Base-by-base conservation (phyloP, 2,113 vertebrate species). In the Micronisus gabar region DNA sequence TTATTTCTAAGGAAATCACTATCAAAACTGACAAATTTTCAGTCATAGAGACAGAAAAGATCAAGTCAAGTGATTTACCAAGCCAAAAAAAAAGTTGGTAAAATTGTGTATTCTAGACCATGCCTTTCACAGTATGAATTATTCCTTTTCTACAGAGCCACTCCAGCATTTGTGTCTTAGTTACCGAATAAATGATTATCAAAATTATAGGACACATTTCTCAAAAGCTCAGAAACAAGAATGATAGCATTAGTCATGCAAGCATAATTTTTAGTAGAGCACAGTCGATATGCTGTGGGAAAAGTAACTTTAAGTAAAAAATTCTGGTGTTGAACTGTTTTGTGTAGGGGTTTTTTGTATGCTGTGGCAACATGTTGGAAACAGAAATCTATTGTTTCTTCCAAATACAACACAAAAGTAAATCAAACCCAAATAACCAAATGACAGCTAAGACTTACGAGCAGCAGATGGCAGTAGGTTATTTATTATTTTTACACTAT, bases 381-480 rank as follows among this genome's bases (percentile, higher is more conserved):
- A 29, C 3, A 40, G 41, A 50, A 50, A 8, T 22, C 13, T 67
- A 7, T 17, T 59, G 13, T 58, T 85, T 92, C 9, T 22, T 74
- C 9, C 38, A 62, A 47, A 79, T 17, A 73, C 1, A 22, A 67
- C 29, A 65, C 1, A 8, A 10, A 48, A 22, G 30, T 87, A 62
- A 88, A 81, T 63, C 41, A 92, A 83, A 74, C 23, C 21, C 4
- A 20, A 53, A 34, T 81, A 50, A 47, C 59, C 41, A 52, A 40
- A 50, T 15, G 32, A 90, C 61, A 63, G 26, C 76, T 89, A 74
- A 96, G 73, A 82, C 26, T 74, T 86, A 83, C 0, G 7, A 78
- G 68, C 88, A 96, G 86, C 94, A 95, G 88, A 68, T 95, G 88
- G 93, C 88, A 78, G 80, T 16, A 93, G 20, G 38, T 76, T 92